A percentile compares a stretch with the other conserved stretches of the same genome.
Evolutionary conservation across 2,888 invertebrate species (phyloP).

Genomic region (Callyntrura sp.): DNA sequence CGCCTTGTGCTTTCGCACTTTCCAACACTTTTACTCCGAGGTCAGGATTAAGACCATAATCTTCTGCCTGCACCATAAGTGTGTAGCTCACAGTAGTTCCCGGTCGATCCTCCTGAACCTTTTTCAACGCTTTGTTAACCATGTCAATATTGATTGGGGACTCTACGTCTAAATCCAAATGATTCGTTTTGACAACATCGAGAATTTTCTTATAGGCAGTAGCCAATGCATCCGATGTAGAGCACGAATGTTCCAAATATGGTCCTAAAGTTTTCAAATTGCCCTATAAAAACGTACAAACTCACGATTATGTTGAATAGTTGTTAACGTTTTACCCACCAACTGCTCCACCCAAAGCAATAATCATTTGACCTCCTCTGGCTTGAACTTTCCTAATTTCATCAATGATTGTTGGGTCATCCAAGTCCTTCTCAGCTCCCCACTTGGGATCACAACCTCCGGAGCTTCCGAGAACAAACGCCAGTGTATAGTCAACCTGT

Average conservation of each 20-base stretch:
- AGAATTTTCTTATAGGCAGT: conserved; percentile 80
- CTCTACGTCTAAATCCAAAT: conserved; percentile 83
- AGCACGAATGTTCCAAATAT: conserved; percentile 81
- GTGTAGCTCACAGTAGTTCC: conserved; percentile 80
- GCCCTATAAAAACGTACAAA: not conserved
- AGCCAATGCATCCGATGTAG: conserved; percentile 68
- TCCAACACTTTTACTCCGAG: conserved; percentile 80
- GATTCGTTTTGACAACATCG: conserved; percentile 79
- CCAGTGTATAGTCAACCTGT: conserved; percentile 81
- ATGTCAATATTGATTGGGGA: conserved; percentile 80
- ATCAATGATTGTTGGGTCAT: conserved; percentile 79
- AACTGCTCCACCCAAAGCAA: conserved; percentile 82
- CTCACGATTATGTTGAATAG: not conserved
- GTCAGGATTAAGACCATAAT: conserved; percentile 81
- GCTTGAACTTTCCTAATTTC: conserved; percentile 79
- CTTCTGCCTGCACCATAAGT: conserved; percentile 76
- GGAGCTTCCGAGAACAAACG: conserved; percentile 80
- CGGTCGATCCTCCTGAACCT: conserved; percentile 79
- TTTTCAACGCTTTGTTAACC: conserved; percentile 81
- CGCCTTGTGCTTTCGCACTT: conserved; percentile 80
- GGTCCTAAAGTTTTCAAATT: conserved; percentile 72
- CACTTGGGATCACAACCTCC: conserved; percentile 81
- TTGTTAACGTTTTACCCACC: conserved; percentile 45
- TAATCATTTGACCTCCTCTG: conserved; percentile 82
- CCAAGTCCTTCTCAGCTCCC: conserved; percentile 80